phyloP scores from a whole-genome alignment of 2,113 vertebrate genomes.

The Heliornis fulica region DNA sequence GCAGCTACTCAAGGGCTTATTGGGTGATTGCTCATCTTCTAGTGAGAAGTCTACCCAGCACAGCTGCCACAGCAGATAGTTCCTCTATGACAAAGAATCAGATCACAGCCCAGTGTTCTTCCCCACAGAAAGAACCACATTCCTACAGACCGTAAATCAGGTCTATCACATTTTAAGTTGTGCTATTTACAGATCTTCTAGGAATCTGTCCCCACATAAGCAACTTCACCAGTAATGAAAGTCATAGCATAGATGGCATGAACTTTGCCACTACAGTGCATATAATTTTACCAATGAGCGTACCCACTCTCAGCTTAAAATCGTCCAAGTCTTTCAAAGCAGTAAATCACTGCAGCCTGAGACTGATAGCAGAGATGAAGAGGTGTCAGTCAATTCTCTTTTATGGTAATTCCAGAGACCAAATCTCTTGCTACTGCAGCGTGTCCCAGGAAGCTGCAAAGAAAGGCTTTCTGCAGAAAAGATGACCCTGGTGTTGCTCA shows the following conservation, averaged over 20 bases:
- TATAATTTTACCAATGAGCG: background rate
- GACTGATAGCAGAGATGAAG: background rate
- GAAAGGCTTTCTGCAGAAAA: background rate
- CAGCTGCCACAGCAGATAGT: background rate
- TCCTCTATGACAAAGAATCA: background rate
- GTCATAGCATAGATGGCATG: background rate
- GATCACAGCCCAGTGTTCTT: background rate
- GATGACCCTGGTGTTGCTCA: background rate
- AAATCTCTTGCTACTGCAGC: background rate
- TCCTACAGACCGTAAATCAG: background rate
- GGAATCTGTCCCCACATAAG: background rate
- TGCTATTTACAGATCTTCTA: background rate
- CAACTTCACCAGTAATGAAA: background rate
- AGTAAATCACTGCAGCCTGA: background rate
- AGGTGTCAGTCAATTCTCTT: background rate
- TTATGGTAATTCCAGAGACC: conserved; percentile 7
- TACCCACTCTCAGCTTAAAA: background rate
- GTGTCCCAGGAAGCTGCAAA: background rate
- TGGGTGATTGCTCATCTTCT: background rate
- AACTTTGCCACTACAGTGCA: background rate
- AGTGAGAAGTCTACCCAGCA: background rate
- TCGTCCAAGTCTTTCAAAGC: background rate
- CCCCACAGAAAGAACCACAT: background rate
- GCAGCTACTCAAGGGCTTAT: background rate
- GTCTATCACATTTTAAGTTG: background rate